Evolutionary conservation across 2,113 vertebrate species (phyloP).

Genomic region (Camarhynchus parvulus): DNA sequence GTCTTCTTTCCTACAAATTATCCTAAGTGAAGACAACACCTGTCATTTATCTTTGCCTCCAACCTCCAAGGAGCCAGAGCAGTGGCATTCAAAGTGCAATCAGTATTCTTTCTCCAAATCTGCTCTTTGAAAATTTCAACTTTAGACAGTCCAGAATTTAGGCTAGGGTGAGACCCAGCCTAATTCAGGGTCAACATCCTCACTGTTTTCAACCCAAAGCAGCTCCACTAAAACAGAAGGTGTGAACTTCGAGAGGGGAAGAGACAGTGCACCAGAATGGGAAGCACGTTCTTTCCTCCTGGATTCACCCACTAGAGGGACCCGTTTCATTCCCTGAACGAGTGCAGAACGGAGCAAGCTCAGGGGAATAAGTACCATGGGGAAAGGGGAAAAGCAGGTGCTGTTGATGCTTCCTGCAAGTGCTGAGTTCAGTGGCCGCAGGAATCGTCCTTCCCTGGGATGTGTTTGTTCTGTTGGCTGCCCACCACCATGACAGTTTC

Average conservation of each 20-base stretch:
- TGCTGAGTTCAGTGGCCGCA: not conserved
- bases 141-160: not conserved
- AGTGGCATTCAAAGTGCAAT: not conserved
- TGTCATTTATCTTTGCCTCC: not conserved
- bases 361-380: not conserved
- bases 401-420: not conserved
- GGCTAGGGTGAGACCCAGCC: not conserved
- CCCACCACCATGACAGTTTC: not conserved
- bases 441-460: not conserved
- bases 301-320: not conserved
- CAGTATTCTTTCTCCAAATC: not conserved
- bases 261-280: rapidly evolving
- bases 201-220: not conserved
- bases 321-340: not conserved
- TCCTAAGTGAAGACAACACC: not conserved
- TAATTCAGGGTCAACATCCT: not conserved
- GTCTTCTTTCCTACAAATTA: not conserved
- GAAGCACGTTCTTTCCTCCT: not conserved
- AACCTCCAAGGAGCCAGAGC: not conserved
- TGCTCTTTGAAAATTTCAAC: not conserved
- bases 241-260: not conserved
- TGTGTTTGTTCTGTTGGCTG: not conserved
- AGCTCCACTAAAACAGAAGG: not conserved
- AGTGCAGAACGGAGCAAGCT: not conserved
- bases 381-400: not conserved